A percentile compares a stretch with the other conserved stretches of the same genome.
These are phyloP conservation scores for Glareola pratincola DNA, from an alignment of 2,113 vertebrate genomes.

Conservation along the genomic window DNA sequence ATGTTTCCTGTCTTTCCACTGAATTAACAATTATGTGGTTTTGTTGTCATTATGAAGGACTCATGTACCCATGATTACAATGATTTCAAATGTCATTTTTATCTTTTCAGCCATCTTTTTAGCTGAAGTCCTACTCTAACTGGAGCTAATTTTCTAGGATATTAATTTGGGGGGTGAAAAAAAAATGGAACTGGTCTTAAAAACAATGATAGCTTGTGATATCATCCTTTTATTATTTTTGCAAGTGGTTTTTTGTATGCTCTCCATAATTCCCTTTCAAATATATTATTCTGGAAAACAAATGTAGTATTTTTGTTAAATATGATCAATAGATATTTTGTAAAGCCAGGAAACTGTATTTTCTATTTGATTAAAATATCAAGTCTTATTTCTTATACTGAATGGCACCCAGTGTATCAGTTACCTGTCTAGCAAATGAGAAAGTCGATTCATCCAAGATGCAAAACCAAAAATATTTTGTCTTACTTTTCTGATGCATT, in stretches of 20 bases:
- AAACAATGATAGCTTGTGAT: not conserved
- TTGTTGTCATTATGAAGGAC: not conserved
- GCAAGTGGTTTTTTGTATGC: not conserved
- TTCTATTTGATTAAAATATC: not conserved
- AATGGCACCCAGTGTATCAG: rapidly evolving
- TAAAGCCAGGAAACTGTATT: not conserved
- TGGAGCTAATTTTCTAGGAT: not conserved
- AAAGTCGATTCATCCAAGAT: not conserved
- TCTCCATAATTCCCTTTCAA: not conserved
- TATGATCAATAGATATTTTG: not conserved
- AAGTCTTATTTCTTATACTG: not conserved
- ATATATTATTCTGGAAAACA: not conserved
- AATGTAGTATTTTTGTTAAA: not conserved
- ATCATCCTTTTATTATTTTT: not conserved
- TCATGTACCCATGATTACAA: not conserved
- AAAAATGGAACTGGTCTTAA: not conserved
- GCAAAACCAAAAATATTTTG: not conserved
- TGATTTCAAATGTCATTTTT: not conserved
- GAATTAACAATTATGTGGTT: not conserved
- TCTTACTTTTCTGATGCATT: not conserved
- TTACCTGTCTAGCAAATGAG: not conserved
- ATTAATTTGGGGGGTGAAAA: not conserved
- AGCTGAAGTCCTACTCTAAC: not conserved
- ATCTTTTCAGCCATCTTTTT: not conserved
- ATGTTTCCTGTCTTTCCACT: not conserved